These are phyloP conservation scores for Clytia hemisphaerica DNA, from an alignment of 30 jellyfish, hydroid and myxozoan genomes.

Conservation along the genomic window DNA sequence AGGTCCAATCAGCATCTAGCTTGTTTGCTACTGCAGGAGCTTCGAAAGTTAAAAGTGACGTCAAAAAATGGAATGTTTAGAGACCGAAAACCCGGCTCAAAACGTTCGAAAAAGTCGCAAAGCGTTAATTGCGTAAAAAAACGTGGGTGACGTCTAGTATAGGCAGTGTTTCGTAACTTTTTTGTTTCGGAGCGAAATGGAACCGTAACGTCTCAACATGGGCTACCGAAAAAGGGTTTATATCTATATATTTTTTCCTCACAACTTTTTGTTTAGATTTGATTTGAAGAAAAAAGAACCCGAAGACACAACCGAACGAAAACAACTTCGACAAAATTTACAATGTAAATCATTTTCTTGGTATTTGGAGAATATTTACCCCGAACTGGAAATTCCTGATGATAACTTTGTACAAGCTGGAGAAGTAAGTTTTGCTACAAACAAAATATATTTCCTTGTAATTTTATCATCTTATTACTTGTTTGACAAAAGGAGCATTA, in stretches of 20 bases:
- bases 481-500: too few relatives aligned
- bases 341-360: conserved; percentile 85
- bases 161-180: not conserved
- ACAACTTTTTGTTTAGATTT: conserved; percentile 44
- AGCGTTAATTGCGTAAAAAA: too few relatives aligned
- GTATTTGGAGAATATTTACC: conserved; percentile 88
- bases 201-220: not conserved
- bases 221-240: too few relatives aligned
- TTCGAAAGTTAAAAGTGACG: too few relatives aligned
- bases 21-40: too few relatives aligned
- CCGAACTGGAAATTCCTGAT: conserved; percentile 94
- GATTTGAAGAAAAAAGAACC: conserved; percentile 85
- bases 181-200: not conserved
- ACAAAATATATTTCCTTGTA: not conserved
- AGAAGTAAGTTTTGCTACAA: conserved; percentile 88
- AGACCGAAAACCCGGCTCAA: too few relatives aligned
- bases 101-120: too few relatives aligned
- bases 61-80: too few relatives aligned
- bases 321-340: conserved; percentile 46
- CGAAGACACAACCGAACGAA: conserved; percentile 83
- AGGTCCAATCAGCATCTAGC: too few relatives aligned
- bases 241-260: not conserved
- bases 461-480: too few relatives aligned
- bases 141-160: not conserved
- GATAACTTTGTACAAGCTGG: conserved; percentile 93